These are phyloP conservation scores for Noctua pronuba DNA, from an alignment of 2,888 invertebrate species.

Conservation along the genomic window DNA sequence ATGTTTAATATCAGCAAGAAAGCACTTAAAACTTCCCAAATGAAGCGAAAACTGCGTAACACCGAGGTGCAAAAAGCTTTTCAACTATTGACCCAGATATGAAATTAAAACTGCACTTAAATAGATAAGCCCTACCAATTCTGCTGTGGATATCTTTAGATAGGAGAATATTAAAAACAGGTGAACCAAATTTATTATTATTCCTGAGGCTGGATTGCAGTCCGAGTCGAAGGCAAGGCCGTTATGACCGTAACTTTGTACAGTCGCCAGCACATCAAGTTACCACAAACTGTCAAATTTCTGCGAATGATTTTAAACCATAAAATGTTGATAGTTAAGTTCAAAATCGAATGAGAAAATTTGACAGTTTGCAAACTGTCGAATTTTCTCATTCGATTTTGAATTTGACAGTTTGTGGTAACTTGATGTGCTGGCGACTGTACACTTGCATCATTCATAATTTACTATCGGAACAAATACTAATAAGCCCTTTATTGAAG, in stretches of 20 bases:
- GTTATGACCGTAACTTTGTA: not conserved
- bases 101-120: conserved; percentile 30
- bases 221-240: too few relatives aligned
- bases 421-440: too few relatives aligned
- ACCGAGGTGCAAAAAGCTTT: conserved; percentile 52
- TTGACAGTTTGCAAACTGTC: too few relatives aligned
- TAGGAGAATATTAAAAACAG: not conserved
- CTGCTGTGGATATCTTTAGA: not conserved
- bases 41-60: conserved; percentile 40
- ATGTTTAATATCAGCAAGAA: conserved; percentile 57
- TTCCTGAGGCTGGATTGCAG: not conserved
- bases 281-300: too few relatives aligned
- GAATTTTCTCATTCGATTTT: too few relatives aligned
- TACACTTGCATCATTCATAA: not conserved
- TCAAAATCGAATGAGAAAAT: too few relatives aligned
- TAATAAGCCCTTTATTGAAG: not conserved
- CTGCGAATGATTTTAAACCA: too few relatives aligned
- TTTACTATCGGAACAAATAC: not conserved
- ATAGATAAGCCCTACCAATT: not conserved
- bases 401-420: too few relatives aligned
- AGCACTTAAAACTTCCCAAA: conserved; percentile 59
- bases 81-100: conserved; percentile 35
- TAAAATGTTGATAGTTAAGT: too few relatives aligned
- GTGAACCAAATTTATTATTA: not conserved
- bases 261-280: too few relatives aligned